Conservation (phyloP, 1,140 invertebrate genomes). For the Trinorchestia longiramus region DNA sequence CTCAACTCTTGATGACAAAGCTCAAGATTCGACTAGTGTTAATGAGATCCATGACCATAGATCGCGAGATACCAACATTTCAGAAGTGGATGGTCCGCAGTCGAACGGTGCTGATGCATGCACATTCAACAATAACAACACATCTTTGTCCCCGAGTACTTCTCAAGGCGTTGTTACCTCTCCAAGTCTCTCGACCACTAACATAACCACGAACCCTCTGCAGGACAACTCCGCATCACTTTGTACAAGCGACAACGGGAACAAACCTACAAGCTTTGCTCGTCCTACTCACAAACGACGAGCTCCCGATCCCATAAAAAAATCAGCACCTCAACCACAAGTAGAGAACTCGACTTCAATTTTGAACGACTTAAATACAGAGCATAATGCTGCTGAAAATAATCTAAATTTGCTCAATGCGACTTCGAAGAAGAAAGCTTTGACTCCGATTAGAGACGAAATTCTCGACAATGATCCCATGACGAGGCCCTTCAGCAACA, state of each 20-base stretch:
- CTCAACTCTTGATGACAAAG: background rate
- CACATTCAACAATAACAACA: background rate
- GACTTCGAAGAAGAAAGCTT: background rate
- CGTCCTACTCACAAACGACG: constrained; percentile 23
- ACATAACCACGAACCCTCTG: constrained; percentile 15
- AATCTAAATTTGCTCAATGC: background rate
- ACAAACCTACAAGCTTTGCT: background rate
- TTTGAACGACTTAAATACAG: background rate
- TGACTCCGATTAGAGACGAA: background rate
- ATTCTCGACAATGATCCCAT: background rate
- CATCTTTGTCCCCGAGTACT: background rate
- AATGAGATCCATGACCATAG: background rate
- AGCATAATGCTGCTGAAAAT: background rate
- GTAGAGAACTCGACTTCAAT: background rate
- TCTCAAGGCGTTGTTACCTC: background rate
- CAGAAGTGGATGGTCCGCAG: background rate
- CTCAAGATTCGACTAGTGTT: background rate
- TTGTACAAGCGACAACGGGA: background rate
- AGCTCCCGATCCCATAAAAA: constrained; percentile 6
- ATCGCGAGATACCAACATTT: background rate
- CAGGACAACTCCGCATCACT: background rate
- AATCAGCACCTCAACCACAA: background rate
- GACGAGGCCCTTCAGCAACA: background rate
- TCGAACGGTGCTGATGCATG: background rate
- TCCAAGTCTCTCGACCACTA: background rate